Conservation (phyloP, 2,113 vertebrate species). For the Gulo gulo region DNA sequence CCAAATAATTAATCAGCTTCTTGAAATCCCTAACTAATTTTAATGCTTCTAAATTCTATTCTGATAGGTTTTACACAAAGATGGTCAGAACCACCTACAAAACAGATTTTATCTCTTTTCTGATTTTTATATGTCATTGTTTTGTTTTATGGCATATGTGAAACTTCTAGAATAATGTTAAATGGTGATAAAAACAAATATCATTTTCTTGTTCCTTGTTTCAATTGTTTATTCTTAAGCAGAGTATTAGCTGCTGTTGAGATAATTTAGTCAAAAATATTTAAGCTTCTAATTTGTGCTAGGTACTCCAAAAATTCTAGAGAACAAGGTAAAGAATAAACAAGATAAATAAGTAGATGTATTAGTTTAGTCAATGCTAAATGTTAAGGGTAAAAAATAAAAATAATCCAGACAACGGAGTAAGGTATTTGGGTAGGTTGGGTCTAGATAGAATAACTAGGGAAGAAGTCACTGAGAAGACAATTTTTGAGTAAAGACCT, state of each 20-base stretch:
- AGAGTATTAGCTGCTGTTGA: not conserved
- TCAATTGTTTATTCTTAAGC: not conserved
- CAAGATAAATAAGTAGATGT: not conserved
- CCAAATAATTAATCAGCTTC: not conserved
- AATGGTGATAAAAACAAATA: not conserved
- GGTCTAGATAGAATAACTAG: not conserved
- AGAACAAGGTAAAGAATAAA: not conserved
- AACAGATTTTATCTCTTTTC: not conserved
- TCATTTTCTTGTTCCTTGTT: not conserved
- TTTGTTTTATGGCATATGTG: not conserved
- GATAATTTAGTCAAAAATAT: not conserved
- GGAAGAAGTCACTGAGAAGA: not conserved
- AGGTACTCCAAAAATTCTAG: not conserved
- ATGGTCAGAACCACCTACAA: not conserved
- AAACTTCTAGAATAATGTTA: not conserved
- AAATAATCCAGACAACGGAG: not conserved
- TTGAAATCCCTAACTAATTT: not conserved
- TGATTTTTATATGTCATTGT: not conserved
- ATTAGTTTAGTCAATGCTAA: not conserved
- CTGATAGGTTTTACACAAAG: not conserved
- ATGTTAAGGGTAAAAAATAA: not conserved
- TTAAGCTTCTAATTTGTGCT: not conserved
- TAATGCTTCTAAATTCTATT: not conserved
- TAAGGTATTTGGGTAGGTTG: not conserved
- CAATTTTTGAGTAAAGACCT: not conserved